These are phyloP conservation scores for Pammene fasciana DNA, from an alignment of 2,888 invertebrate genomes.

Conservation along the genomic window DNA sequence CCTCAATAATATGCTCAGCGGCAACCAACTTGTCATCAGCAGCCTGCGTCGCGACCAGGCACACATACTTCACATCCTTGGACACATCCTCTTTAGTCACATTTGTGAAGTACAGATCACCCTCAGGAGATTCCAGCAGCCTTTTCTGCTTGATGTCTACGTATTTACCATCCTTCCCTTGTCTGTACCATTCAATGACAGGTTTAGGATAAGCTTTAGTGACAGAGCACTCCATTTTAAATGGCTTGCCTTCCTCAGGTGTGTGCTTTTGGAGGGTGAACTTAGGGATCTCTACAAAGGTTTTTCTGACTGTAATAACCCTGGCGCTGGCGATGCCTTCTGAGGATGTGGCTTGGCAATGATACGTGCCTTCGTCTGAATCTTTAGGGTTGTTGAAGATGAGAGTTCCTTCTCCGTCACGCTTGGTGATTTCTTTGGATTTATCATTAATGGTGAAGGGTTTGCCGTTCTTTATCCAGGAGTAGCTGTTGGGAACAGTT, in stretches of 20 bases:
- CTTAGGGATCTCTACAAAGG: conserved; percentile 56
- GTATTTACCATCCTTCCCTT: conserved; percentile 48
- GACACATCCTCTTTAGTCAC: conserved; percentile 59
- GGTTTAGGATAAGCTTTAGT: conserved; percentile 68
- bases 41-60: conserved; percentile 63
- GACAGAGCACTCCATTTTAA: conserved; percentile 61
- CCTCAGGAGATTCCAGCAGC: conserved; percentile 63
- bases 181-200: conserved; percentile 62
- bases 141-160: conserved; percentile 55
- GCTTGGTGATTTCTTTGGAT: conserved; percentile 49
- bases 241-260: conserved; percentile 65
- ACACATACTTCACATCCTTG: conserved; percentile 61
- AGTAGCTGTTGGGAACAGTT: conserved; percentile 53
- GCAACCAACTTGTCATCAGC: conserved; percentile 54
- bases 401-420: conserved; percentile 59
- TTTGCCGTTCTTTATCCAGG: conserved; percentile 64
- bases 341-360: conserved; percentile 61
- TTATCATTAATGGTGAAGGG: conserved; percentile 50
- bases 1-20: conserved; percentile 63
- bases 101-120: conserved; percentile 66
- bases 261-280: conserved; percentile 54
- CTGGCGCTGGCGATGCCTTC: conserved; percentile 62
- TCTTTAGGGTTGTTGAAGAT: conserved; percentile 60
- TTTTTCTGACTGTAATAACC: conserved; percentile 54
- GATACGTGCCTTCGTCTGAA: conserved; percentile 64